Percentiles rank a stretch among this genome's conserved stretches.
Evolutionary conservation across 2,113 vertebrate species (phyloP).

Genomic region (Dromaius novaehollandiae): DNA sequence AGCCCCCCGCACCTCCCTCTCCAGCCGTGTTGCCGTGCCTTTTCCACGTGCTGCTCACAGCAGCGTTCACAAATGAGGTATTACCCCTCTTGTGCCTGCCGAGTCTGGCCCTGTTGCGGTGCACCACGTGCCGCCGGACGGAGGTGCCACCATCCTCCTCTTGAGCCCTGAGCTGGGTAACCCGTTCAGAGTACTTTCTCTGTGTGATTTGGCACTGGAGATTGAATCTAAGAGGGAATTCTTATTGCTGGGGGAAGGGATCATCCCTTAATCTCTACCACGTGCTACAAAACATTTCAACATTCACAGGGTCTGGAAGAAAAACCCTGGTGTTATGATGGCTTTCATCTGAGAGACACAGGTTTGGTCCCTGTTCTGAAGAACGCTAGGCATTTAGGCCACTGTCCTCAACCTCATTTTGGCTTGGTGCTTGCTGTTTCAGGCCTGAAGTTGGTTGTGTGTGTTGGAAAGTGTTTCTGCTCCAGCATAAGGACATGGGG

Average conservation of each 20-base stretch:
- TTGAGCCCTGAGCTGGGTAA: background rate
- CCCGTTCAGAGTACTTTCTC: background rate
- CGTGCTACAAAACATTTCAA: background rate
- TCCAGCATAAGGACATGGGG: accelerated
- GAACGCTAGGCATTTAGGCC: background rate
- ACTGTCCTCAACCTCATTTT: background rate
- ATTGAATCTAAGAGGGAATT: background rate
- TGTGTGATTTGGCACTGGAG: background rate
- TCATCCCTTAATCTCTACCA: background rate
- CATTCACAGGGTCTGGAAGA: background rate
- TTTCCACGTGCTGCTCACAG: background rate
- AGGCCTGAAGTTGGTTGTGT: background rate
- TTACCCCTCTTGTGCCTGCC: too few species aligned
- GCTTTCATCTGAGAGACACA: background rate
- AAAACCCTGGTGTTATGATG: background rate
- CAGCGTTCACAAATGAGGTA: background rate
- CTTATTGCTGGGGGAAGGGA: background rate
- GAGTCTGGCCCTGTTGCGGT: too few species aligned
- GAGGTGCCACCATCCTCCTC: background rate
- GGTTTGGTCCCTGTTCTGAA: background rate
- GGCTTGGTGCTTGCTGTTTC: background rate
- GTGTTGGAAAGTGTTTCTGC: background rate
- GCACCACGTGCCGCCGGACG: background rate
- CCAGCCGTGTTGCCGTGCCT: background rate
- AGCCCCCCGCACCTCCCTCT: too few species aligned